Percentiles rank a stretch among this genome's conserved stretches.
Conservation (phyloP, 2,888 invertebrate species). For the Torymus texanus region DNA sequence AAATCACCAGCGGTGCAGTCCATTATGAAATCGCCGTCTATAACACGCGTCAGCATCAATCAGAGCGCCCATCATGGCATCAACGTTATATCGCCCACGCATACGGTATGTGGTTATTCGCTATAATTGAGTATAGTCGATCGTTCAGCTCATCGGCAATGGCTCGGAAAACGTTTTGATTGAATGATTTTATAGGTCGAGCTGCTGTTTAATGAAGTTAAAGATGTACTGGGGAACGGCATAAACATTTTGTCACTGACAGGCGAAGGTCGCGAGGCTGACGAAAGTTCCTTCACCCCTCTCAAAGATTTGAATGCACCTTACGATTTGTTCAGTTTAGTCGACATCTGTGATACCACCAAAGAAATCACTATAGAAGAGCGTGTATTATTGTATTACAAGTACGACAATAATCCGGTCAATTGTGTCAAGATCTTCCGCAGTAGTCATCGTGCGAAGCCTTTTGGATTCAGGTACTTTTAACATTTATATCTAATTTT, state of each 20-base stretch:
- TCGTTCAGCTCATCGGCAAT: no score
- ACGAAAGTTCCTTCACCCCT: constrained; percentile 92
- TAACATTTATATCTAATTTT: constrained; percentile 7
- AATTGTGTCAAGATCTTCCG: constrained; percentile 98
- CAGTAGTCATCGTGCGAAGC: constrained; percentile 89
- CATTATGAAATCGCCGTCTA: constrained; percentile 89
- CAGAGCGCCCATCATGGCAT: constrained; percentile 94
- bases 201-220: constrained; percentile 84
- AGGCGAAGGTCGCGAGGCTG: constrained; percentile 92
- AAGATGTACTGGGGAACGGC: constrained; percentile 91
- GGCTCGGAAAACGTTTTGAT: no score
- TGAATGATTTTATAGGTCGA: constrained; percentile 75
- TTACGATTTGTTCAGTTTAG: constrained; percentile 93
- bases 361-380: constrained; percentile 94
- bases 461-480: constrained; percentile 85
- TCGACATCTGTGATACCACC: constrained; percentile 96
- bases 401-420: constrained; percentile 96
- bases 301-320: constrained; percentile 88
- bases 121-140: background rate
- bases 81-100: constrained; percentile 91
- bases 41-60: constrained; percentile 88
- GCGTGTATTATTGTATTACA: constrained; percentile 93
- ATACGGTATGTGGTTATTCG: constrained; percentile 76
- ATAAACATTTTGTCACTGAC: constrained; percentile 92
- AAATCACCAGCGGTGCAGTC: constrained; percentile 94